Percentiles rank a stretch among this genome's conserved stretches.
Conservation (phyloP, 1,140 invertebrate species). For the Oscheius sp. region DNA sequence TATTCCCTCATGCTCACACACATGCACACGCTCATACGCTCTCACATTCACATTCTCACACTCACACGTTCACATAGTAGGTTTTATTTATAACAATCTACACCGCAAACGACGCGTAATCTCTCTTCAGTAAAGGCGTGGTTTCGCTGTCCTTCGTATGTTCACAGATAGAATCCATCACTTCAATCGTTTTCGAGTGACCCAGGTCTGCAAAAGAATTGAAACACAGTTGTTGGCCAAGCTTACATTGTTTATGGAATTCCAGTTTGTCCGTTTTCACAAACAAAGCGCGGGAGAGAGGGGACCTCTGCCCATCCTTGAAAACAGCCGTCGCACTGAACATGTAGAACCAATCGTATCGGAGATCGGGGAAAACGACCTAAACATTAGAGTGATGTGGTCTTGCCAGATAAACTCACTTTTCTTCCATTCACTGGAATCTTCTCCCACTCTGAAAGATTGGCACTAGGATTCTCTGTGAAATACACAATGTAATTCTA, state of each 20-base stretch:
- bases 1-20: no score
- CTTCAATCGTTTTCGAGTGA: conserved; percentile 58
- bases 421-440: conserved; percentile 51
- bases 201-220: conserved; percentile 50
- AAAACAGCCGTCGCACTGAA: conserved; percentile 58
- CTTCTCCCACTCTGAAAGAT: conserved; percentile 57
- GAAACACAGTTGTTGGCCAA: background rate
- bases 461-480: conserved; percentile 56
- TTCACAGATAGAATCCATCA: conserved; percentile 56
- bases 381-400: background rate
- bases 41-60: no score
- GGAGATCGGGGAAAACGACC: conserved; percentile 59
- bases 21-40: no score
- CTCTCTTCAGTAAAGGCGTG: conserved; percentile 51
- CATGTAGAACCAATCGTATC: conserved; percentile 61
- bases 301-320: conserved; percentile 59
- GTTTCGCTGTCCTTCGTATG: conserved; percentile 48
- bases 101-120: conserved; percentile 55
- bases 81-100: no score
- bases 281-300: conserved; percentile 55
- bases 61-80: no score
- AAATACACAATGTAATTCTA: conserved; percentile 60
- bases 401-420: background rate
- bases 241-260: conserved; percentile 56
- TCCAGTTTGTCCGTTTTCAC: conserved; percentile 61